Evolutionary conservation across 2,113 vertebrate genomes (phyloP).

Genomic region (Tricholaema leucomelas): DNA sequence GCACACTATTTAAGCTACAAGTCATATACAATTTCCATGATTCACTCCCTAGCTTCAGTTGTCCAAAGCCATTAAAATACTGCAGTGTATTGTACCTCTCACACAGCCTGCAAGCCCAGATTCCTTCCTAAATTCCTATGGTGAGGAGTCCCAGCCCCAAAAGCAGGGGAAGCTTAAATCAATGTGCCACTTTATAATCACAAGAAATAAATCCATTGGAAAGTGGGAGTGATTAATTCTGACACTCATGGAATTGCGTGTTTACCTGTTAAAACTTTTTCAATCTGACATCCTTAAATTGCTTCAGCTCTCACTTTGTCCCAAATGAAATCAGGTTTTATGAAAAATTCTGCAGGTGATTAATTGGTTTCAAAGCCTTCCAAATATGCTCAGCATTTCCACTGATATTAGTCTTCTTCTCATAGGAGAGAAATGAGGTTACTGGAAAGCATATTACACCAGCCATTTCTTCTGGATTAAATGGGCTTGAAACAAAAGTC

Average conservation of each 20-base stretch:
- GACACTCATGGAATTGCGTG: slow-evolving; percentile 11
- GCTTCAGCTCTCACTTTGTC: slow-evolving; percentile 54
- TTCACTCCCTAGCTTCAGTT: not conserved
- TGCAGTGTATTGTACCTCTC: not conserved
- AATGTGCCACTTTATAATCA: not conserved
- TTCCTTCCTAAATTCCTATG: slow-evolving; percentile 28
- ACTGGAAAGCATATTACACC: slow-evolving; percentile 34
- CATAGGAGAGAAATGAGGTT: slow-evolving; percentile 61
- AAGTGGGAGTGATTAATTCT: slow-evolving; percentile 46
- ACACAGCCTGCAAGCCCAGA: not conserved
- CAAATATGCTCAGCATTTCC: slow-evolving; percentile 29
- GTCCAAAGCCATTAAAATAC: not conserved
- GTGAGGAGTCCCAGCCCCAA: not conserved
- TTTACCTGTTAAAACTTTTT: slow-evolving; percentile 63
- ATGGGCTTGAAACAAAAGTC: slow-evolving; percentile 34
- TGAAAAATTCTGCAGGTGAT: slow-evolving; percentile 51
- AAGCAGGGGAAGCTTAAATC: not conserved
- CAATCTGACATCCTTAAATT: slow-evolving; percentile 59
- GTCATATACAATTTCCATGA: not conserved
- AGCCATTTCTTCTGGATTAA: slow-evolving; percentile 42
- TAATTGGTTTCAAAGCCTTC: slow-evolving; percentile 63
- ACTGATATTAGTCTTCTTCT: slow-evolving; percentile 45
- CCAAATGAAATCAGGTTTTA: slow-evolving; percentile 52
- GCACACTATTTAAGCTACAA: not conserved
- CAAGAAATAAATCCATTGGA: slow-evolving; percentile 8